Conservation (phyloP, 2,888 invertebrate species). For the Epistrophe grossulariae region DNA sequence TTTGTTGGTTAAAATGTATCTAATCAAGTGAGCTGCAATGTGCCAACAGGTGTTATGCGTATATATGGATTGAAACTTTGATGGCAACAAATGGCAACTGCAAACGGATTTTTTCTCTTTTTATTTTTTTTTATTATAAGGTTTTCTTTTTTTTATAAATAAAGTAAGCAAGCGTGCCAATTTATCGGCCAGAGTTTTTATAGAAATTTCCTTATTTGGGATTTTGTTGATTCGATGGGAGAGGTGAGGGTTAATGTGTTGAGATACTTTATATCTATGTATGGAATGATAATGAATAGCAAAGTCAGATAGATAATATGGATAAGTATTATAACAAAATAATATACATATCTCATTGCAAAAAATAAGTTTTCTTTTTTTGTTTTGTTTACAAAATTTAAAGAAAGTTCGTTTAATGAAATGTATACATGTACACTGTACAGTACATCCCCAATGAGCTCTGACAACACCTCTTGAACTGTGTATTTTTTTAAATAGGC, state of each 20-base stretch:
- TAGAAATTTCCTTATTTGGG: slow-evolving; percentile 17
- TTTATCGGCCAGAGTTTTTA: slow-evolving; percentile 7
- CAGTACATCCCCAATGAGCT: too few relatives aligned
- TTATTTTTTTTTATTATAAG: neutral
- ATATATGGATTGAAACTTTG: slow-evolving; percentile 21
- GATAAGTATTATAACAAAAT: slow-evolving; percentile 1
- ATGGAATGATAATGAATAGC: slow-evolving; percentile 9
- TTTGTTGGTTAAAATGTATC: neutral
- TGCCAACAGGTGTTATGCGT: slow-evolving; percentile 11
- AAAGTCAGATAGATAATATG: slow-evolving; percentile 14
- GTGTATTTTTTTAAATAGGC: too few relatives aligned
- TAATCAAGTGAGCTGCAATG: neutral
- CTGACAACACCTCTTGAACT: too few relatives aligned
- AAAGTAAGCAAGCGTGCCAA: slow-evolving; percentile 14
- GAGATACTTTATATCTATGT: slow-evolving; percentile 16
- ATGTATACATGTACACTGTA: neutral
- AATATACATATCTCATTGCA: neutral
- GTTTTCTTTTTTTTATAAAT: slow-evolving; percentile 11
- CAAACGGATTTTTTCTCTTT: neutral
- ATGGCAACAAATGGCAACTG: slow-evolving; percentile 3
- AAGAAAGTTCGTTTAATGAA: slow-evolving; percentile 5
- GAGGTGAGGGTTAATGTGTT: slow-evolving; percentile 12
- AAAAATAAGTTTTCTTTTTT: neutral
- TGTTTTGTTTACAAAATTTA: neutral
- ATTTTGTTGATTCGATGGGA: neutral